Evolutionary conservation across 2,797 vertebrate genomes (phyloP), one percentile per base, ranked within the genome.

Genomic region (Cuniculus paca): DNA sequence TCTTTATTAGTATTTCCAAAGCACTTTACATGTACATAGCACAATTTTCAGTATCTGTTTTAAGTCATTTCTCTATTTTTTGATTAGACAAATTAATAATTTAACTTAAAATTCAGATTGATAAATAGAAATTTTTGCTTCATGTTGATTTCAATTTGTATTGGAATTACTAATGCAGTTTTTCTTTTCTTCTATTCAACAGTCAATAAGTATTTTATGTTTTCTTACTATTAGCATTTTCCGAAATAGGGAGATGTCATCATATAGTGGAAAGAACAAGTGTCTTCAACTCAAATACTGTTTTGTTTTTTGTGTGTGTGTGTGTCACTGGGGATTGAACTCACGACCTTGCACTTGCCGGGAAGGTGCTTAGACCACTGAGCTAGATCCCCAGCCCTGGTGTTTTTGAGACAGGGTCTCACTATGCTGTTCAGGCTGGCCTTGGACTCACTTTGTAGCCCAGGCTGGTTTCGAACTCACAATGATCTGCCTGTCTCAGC

Each of bases 101-200:
- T 84, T 72, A 81, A 86, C n/a, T 91, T 90, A 42, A 68, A 94
- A 75, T 60, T 91, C 45, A 56, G 77, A 70, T 56, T 65, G 26
- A 65, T 82, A 34, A 83, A 61, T 34, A 54, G 31, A 95, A 93
- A 68, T 26, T 24, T 26, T 7, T 56, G n/a, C 19, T 81, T 93
- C 7, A 50, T 19, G 58, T 45, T 61, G 26, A 60, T 48, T 95
- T 88, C 20, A 91, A 34, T 74, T 93, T 42, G 36, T 13, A 77
- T 36, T 72, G 2, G 50, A 72, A 61, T 90, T 72, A 63, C 17
- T 54, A 50, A 19, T 20, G 2, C 1, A 75, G 74, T 56, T 74
- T 20, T 1, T 65, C 4, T 95, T 96, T 88, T 42, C 8, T 14
- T 24, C 1, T 19, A 77, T 87, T 88, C 19, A 34, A 58, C 58